Conservation (phyloP, 2,888 invertebrate genomes). For the Heteromyza rotundicornis region DNA sequence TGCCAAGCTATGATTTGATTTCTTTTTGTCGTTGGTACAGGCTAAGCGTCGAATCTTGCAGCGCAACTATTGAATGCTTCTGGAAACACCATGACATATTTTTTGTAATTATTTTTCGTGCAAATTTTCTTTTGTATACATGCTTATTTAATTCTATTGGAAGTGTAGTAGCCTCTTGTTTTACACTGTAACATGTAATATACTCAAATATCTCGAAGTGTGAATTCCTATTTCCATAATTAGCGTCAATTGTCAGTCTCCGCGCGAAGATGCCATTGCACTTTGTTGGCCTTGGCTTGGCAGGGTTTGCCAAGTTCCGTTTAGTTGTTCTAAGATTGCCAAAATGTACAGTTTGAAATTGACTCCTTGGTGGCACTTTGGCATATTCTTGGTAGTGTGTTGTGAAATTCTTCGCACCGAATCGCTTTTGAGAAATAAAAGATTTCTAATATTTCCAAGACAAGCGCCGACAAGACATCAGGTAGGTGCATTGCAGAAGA, state of each 20-base stretch:
- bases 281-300: background rate
- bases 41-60: slow-evolving; percentile 26
- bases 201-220: too few species aligned
- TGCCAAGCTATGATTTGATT: slow-evolving; percentile 8
- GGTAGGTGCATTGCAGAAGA: slow-evolving; percentile 38
- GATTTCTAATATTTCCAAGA: slow-evolving; percentile 52
- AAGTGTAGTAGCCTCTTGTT: too few species aligned
- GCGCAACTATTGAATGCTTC: slow-evolving; percentile 28
- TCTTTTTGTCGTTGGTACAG: too few species aligned
- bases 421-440: slow-evolving; percentile 33
- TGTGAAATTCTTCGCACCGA: background rate
- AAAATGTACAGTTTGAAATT: slow-evolving; percentile 12
- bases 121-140: too few species aligned
- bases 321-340: slow-evolving; percentile 14
- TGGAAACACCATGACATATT: too few species aligned
- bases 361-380: background rate
- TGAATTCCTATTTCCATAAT: slow-evolving; percentile 6
- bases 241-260: slow-evolving; percentile 10
- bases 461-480: slow-evolving; percentile 54
- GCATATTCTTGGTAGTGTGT: background rate
- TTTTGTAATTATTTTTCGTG: too few species aligned
- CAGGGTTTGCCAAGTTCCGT: background rate
- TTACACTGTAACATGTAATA: too few species aligned
- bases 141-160: too few species aligned
- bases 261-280: background rate